These are phyloP conservation scores for Hybos culiciformis DNA, from an alignment of 2,888 invertebrate species.

Conservation along the genomic window DNA sequence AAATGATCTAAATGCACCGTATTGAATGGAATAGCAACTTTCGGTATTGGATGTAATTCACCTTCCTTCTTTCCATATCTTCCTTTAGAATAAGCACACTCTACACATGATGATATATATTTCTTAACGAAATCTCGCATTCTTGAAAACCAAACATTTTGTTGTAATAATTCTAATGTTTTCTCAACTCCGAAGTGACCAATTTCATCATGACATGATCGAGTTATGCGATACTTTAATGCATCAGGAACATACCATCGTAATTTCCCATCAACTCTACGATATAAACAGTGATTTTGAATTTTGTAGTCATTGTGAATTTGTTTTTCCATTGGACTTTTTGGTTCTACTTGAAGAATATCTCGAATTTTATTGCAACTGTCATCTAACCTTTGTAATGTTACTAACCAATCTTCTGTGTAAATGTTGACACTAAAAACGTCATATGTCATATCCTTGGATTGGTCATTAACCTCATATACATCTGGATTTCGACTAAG, in stretches of 20 bases:
- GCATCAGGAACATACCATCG: slow-evolving; percentile 8
- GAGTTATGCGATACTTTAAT: slow-evolving; percentile 1
- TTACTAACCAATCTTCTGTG: no score
- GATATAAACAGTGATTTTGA: background rate
- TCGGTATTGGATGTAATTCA: slow-evolving; percentile 21
- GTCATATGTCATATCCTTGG: no score
- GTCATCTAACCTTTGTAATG: no score
- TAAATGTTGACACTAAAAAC: no score
- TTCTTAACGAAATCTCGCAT: background rate
- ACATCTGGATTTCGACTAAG: no score
- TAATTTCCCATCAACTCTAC: background rate
- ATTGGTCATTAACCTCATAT: no score
- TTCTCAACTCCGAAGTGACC: slow-evolving; percentile 3
- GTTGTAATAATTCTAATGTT: slow-evolving; percentile 1
- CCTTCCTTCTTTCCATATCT: slow-evolving; percentile 24
- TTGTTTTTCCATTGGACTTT: background rate
- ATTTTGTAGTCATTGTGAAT: background rate
- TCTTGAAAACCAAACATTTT: background rate
- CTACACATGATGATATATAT: slow-evolving; percentile 1
- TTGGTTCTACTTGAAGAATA: background rate
- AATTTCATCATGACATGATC: background rate
- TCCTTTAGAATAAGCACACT: slow-evolving; percentile 13
- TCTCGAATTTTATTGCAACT: slow-evolving; percentile 15
- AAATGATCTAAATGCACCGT: slow-evolving; percentile 24
- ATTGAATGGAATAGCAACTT: slow-evolving; percentile 20